phyloP scores from a whole-genome alignment of 1,140 invertebrate genomes.

The Penaeus indicus region DNA sequence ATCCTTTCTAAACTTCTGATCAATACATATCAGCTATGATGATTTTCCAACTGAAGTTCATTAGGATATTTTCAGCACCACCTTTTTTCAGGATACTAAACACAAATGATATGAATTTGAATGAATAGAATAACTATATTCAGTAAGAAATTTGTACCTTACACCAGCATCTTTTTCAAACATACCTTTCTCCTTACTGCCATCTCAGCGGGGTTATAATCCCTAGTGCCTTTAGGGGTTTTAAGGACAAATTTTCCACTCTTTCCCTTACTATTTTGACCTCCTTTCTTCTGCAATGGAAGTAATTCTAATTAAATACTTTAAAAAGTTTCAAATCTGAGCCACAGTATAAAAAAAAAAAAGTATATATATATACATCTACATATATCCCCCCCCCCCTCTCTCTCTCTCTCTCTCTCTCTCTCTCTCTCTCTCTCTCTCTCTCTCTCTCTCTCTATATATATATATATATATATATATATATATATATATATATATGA shows the following conservation, averaged over 20 bases:
- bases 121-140: background rate
- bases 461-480: too few species aligned
- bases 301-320: background rate
- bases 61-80: background rate
- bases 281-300: conserved; percentile 48
- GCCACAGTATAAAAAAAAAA: too few species aligned
- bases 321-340: background rate
- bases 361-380: too few species aligned
- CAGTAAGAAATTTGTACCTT: background rate
- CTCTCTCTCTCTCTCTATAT: too few species aligned
- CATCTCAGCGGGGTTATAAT: conserved; percentile 96
- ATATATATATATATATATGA: background rate
- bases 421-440: too few species aligned
- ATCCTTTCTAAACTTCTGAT: background rate
- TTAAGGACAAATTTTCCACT: conserved; percentile 67
- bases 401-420: too few species aligned
- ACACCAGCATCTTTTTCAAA: background rate
- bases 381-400: too few species aligned
- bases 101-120: background rate
- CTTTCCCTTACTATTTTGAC: conserved; percentile 72
- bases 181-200: conserved; percentile 79
- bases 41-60: background rate
- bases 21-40: background rate
- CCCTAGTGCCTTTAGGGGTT: conserved; percentile 87
- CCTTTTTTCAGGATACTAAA: background rate